Conservation (phyloP, 2,888 invertebrate species). For the Dasypogon diadema region DNA sequence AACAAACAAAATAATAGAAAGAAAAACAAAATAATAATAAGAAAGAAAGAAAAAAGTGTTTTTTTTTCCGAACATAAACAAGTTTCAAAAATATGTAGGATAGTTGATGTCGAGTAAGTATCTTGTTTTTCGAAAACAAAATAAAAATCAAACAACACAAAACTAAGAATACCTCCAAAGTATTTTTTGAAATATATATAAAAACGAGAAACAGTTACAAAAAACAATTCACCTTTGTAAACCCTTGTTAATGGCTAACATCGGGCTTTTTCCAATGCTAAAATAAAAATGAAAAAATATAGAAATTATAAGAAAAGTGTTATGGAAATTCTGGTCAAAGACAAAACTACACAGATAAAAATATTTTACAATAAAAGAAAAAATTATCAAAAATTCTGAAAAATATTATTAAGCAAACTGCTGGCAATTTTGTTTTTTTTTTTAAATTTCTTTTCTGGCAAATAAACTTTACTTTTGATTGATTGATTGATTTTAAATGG, state of each 20-base stretch:
- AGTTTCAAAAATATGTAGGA: conserved; percentile 49
- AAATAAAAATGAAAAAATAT: conserved; percentile 50
- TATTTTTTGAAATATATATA: conserved; percentile 56
- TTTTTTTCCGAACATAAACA: too few species aligned
- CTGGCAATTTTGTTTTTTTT: background rate
- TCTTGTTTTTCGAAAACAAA: too few species aligned
- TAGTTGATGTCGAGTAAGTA: too few species aligned
- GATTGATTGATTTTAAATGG: too few species aligned
- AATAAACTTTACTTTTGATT: too few species aligned
- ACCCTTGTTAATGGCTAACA: conserved; percentile 88
- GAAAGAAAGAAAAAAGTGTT: background rate
- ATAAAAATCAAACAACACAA: conserved; percentile 55
- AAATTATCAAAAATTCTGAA: conserved; percentile 19
- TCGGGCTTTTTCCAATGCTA: conserved; percentile 82
- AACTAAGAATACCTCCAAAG: conserved; percentile 55
- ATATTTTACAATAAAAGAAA: background rate
- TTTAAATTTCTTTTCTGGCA: too few species aligned
- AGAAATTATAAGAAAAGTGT: conserved; percentile 42
- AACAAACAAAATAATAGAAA: background rate
- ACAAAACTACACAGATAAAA: background rate
- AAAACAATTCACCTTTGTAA: conserved; percentile 79
- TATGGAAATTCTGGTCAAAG: conserved; percentile 34
- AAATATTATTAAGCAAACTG: too few species aligned
- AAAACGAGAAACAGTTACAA: conserved; percentile 61
- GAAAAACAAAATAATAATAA: background rate